phyloP scores from a whole-genome alignment of 2,113 vertebrate genomes.

The Crotophaga sulcirostris region DNA sequence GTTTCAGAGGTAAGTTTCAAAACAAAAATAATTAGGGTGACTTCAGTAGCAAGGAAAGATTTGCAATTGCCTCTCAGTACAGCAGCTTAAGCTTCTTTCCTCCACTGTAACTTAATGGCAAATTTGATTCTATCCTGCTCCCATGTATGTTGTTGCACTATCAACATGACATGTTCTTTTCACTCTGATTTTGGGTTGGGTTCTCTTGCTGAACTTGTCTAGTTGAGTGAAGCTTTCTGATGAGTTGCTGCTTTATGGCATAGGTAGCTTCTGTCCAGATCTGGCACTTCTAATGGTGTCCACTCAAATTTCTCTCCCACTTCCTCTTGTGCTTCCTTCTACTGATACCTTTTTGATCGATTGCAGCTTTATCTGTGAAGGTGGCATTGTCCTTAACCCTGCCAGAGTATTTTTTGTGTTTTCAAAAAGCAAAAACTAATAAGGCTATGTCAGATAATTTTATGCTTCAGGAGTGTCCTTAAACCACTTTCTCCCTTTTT shows the following conservation, averaged over 20 bases:
- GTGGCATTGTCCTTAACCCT: not conserved
- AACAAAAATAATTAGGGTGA: not conserved
- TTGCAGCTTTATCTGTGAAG: not conserved
- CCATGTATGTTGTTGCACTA: not conserved
- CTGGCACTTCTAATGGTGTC: not conserved
- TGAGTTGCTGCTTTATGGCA: not conserved
- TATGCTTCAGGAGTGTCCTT: not conserved
- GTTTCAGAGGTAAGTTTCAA: slow-evolving; percentile 13
- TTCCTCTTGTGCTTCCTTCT: not conserved
- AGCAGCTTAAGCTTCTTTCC: not conserved
- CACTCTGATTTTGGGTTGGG: not conserved
- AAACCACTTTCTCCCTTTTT: not conserved
- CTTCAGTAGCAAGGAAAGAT: not conserved
- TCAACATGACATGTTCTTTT: not conserved
- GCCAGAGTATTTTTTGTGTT: not conserved
- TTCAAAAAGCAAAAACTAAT: not conserved
- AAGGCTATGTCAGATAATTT: not conserved
- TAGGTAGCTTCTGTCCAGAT: not conserved
- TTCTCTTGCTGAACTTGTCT: not conserved
- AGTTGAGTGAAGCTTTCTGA: not conserved
- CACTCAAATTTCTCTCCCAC: not conserved
- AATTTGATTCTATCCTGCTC: not conserved
- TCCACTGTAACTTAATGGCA: not conserved
- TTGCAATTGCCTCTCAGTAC: not conserved
- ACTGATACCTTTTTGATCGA: not conserved